Evolutionary conservation across 2,888 invertebrate genomes (phyloP), one percentile per base, ranked within the genome.

Genomic region (Kuschelorhynchus macadamiae): DNA sequence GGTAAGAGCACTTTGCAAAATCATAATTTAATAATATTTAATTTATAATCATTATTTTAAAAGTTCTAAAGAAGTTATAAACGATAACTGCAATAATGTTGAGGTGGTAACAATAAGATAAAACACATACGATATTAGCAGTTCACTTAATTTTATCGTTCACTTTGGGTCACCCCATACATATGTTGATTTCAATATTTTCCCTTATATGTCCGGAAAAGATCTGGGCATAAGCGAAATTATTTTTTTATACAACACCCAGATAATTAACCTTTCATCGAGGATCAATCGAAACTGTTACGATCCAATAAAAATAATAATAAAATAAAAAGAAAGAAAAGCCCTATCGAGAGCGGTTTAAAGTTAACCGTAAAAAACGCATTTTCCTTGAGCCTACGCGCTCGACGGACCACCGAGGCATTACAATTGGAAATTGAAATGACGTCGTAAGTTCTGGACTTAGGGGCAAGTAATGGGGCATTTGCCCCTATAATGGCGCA

Each of bases 401-500:
- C 73, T 30, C 74, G 74, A 74, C 76, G 77, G 78, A 77, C 78
- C 56, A 30, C 14, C 33, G 46, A 33, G 74, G 74, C 77, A 81
- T 81, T 78, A 81, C 81, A 81, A 82, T 83, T 82, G 81, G 82
- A 82, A 82, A 82, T 81, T 81, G 82, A 82, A 82, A 82, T 79
- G 81, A 79, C 75, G 78, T 79, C 74, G 80, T 82, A 81, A 81
- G 81, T 82, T 80, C 72, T 76, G 75, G 77, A 79, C 80, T 81
- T 81, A 81, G 78, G 76, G 80, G 77, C 76, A 74, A 75, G 78
- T 80, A 81, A 82, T 81, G 79, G 81, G 49, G 56, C 64, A 68
- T 63, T 68, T 68, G 79, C 76, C 81, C 63, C 76, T 75, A 78
- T 80, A 81, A 82, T 81, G 78, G 81, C 79, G 76, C 81, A 81